Percentiles rank a stretch among this genome's conserved stretches.
Evolutionary conservation across 2,888 invertebrate species (phyloP).

Genomic region (Pachliopta kotzebuea): DNA sequence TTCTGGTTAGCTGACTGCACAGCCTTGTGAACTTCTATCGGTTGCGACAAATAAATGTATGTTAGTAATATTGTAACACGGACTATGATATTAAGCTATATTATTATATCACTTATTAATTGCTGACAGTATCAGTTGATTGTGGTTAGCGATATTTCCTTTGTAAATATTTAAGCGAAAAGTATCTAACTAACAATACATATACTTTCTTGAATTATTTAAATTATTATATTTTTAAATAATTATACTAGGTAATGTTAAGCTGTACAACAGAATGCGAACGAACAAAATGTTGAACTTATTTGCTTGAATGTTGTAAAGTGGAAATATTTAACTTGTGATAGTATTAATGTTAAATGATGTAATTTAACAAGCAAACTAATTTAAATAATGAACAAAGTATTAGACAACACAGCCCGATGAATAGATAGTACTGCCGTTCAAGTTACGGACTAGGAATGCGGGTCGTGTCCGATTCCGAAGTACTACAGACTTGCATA

Average conservation of each 20-base stretch:
- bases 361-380: neutral
- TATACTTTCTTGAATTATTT: too few species aligned
- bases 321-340: too few species aligned
- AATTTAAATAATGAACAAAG: conserved; percentile 26
- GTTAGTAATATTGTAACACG: conserved; percentile 20
- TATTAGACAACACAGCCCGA: conserved; percentile 21
- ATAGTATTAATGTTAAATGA: neutral
- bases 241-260: too few species aligned
- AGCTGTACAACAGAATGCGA: too few species aligned
- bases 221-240: too few species aligned
- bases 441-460: conserved; percentile 67
- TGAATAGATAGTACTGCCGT: conserved; percentile 46
- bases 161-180: too few species aligned
- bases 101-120: too few species aligned
- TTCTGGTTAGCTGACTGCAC: conserved; percentile 19
- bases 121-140: too few species aligned
- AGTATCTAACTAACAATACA: too few species aligned
- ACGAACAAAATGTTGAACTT: too few species aligned
- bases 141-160: too few species aligned
- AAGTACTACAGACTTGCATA: conserved; percentile 61
- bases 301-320: too few species aligned
- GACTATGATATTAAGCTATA: conserved; percentile 12
- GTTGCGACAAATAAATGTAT: conserved; percentile 18
- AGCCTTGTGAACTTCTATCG: conserved; percentile 23
- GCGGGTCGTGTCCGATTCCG: conserved; percentile 69